Percentiles rank a stretch among this genome's conserved stretches.
These are phyloP conservation scores for roundworm (Caenorhabditis elegans) DNA, from an alignment of 1,140 invertebrate genomes.

Conservation along the genomic window DNA sequence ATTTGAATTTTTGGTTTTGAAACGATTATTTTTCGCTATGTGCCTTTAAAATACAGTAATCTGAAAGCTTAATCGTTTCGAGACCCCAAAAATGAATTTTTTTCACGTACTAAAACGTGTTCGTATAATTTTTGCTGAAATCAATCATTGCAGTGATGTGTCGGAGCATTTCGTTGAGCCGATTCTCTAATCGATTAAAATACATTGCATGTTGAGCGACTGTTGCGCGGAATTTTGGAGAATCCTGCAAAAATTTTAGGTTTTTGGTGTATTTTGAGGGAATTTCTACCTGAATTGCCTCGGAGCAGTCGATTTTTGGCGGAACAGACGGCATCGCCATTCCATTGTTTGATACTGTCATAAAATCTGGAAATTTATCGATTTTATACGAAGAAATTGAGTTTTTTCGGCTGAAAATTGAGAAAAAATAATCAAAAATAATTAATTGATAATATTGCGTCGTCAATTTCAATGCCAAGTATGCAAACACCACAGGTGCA, in stretches of 20 bases:
- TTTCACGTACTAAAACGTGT: constrained; percentile 47
- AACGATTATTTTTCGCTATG: no score
- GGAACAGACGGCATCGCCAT: neutral
- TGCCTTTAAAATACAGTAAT: no score
- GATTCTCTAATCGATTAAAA: constrained; percentile 39
- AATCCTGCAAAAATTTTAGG: constrained; percentile 1
- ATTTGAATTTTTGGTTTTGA: neutral
- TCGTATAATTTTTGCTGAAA: constrained; percentile 43
- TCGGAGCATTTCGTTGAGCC: constrained; percentile 39
- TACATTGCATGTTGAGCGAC: constrained; percentile 27
- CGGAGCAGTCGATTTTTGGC: neutral
- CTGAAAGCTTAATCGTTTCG: no score
- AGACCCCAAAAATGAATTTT: no score
- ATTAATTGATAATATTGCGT: no score
- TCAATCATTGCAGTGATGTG: constrained; percentile 44
- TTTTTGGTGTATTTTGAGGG: neutral
- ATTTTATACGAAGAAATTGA: neutral
- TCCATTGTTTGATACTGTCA: constrained; percentile 1
- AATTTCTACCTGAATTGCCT: neutral
- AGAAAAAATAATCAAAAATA: neutral
- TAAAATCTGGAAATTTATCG: neutral
- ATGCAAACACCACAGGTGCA: no score
- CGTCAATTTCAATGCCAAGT: no score
- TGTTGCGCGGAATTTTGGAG: constrained; percentile 33
- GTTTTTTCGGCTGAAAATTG: no score